Evolutionary conservation across 1,140 invertebrate genomes (phyloP).

Genomic region (Archivesica marissinica): DNA sequence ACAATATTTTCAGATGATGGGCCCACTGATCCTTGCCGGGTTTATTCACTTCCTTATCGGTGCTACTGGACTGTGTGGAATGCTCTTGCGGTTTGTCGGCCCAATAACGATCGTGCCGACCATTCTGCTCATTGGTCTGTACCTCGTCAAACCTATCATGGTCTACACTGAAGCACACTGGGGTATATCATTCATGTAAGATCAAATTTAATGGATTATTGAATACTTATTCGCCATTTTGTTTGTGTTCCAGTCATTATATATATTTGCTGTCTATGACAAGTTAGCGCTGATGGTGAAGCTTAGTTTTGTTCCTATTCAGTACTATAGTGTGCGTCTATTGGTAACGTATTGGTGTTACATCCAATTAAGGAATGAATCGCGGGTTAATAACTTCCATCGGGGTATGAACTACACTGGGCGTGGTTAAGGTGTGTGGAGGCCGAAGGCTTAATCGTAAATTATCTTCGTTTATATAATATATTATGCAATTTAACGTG

Average conservation of each 20-base stretch:
- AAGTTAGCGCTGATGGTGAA: neutral
- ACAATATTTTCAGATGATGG: constrained; percentile 64
- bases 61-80: constrained; percentile 78
- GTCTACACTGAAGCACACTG: constrained; percentile 82
- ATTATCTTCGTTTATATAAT: too few species aligned
- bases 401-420: too few species aligned
- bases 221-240: neutral
- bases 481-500: too few species aligned
- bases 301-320: neutral
- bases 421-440: too few species aligned
- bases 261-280: too few species aligned
- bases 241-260: too few species aligned
- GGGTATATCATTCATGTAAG: constrained; percentile 82
- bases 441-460: too few species aligned
- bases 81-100: constrained; percentile 83
- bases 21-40: constrained; percentile 73
- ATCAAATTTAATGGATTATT: constrained; percentile 5
- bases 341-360: neutral
- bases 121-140: constrained; percentile 84
- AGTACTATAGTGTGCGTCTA: neutral
- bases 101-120: constrained; percentile 85
- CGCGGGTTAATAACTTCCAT: too few species aligned
- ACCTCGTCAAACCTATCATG: constrained; percentile 82
- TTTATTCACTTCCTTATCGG: constrained; percentile 73
- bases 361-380: too few species aligned